These are phyloP conservation scores for Alexandromys fortis DNA, from an alignment of 2,113 vertebrate genomes.

Conservation along the genomic window DNA sequence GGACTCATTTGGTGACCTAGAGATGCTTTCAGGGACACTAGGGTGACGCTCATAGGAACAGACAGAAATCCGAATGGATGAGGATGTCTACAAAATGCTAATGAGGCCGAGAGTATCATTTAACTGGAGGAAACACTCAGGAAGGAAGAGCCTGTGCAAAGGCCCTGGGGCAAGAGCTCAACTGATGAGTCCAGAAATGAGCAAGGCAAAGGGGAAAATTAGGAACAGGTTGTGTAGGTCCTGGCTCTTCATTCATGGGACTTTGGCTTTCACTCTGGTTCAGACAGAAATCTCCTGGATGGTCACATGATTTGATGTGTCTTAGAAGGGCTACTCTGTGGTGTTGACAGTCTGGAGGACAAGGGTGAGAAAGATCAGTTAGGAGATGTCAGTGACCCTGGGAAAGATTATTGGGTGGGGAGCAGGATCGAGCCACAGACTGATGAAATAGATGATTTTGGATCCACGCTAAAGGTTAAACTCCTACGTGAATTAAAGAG, in stretches of 20 bases:
- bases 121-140: neutral
- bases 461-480: neutral
- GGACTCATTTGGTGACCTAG: neutral
- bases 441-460: too few species aligned
- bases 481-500: neutral
- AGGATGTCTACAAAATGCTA: neutral
- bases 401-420: neutral
- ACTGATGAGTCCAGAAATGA: neutral
- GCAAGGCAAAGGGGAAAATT: neutral
- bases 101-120: neutral
- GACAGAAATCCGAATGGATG: neutral
- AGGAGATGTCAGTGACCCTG: neutral
- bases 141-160: neutral
- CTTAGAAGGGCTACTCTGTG: neutral
- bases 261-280: neutral
- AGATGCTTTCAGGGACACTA: neutral
- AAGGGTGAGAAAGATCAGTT: neutral
- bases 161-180: neutral
- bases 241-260: neutral
- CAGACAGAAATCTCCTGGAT: neutral
- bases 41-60: neutral
- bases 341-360: neutral
- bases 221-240: neutral
- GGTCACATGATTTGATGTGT: neutral
- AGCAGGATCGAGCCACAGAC: neutral